phyloP scores from a whole-genome alignment of 2,888 invertebrate species.

The Adelognathus sp. region DNA sequence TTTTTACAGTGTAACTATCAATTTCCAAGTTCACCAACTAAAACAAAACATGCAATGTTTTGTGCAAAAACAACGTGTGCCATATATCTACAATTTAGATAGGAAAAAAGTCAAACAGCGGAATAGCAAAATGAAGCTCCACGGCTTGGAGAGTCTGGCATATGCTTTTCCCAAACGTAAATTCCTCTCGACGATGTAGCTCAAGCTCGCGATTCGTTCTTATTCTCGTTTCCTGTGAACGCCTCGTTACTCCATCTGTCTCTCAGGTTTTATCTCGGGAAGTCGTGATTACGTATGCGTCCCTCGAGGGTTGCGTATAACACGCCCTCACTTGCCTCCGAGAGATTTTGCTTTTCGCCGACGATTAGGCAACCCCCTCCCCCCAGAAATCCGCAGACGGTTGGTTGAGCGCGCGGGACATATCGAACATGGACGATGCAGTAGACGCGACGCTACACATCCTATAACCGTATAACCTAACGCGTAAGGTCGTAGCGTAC shows the following conservation, averaged over 20 bases:
- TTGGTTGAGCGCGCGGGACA: background rate
- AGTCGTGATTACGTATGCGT: slow-evolving; percentile 43
- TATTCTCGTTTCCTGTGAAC: slow-evolving; percentile 33
- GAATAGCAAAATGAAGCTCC: slow-evolving; percentile 25
- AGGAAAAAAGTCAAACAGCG: background rate
- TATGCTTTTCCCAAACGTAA: slow-evolving; percentile 4
- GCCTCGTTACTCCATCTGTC: slow-evolving; percentile 33
- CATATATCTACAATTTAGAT: background rate
- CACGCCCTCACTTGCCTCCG: slow-evolving; percentile 20
- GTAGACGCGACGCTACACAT: slow-evolving; percentile 14
- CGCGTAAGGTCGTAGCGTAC: slow-evolving; percentile 66
- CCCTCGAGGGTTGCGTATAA: slow-evolving; percentile 7
- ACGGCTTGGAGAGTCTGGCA: slow-evolving; percentile 23
- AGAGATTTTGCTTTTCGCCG: slow-evolving; percentile 36
- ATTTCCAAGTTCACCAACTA: too few species aligned
- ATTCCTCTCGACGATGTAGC: background rate
- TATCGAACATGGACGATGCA: slow-evolving; percentile 1
- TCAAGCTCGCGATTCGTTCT: slow-evolving; percentile 39
- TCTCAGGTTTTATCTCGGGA: slow-evolving; percentile 21
- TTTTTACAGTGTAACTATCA: too few species aligned
- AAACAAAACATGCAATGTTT: too few species aligned
- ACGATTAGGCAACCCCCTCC: slow-evolving; percentile 34
- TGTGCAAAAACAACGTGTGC: too few species aligned
- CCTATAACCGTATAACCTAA: slow-evolving; percentile 70
- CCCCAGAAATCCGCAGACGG: slow-evolving; percentile 4